Evolutionary conservation across 2,888 invertebrate species (phyloP), one percentile per base, ranked within the genome.

Genomic region (Conistra vaccinii): DNA sequence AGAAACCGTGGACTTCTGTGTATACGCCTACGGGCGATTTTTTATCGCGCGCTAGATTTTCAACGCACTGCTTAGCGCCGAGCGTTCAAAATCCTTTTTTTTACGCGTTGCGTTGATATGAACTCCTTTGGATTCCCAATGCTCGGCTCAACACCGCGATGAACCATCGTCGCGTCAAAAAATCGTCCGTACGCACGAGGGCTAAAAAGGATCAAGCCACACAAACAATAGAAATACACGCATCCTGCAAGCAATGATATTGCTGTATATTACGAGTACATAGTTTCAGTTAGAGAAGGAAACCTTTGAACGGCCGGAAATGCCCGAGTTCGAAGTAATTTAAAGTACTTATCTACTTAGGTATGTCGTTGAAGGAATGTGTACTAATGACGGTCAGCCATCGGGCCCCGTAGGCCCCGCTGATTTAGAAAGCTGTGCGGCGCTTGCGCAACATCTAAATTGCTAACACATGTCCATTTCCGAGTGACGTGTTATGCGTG

Each of bases 361-460:
- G 20, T 26, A 79, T 79, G 81, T 76, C 53, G 58, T 76, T 76
- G 39, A 26, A 42, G 75, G 68, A 70, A 81, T 75, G 75, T 72
- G 48, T 57, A 10, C 68, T 81, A 81, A 84, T 71, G 81, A 68
- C 62, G 66, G 82, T 71, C 83, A 82, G 61, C 72, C 72, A 83
- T 85, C 58, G 26, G 60, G 32, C 62, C 73, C 57, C 42, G 85
- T 67, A 26, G 66, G 35, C 62, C 72, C 58, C 39, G 82, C 60
- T 61, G 83, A 70, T 82, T 83, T 84, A 84, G 83, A 84, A 84
- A 84, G 83, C 85, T 60, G 67, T 57, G 65, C 4, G 51, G 55
- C 9, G 66, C 61, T 83, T 86, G 26, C 75, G 62, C 62, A 86
- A 84, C 65, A 61, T 66, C 35, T 66, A 68, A 83, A 78, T 78